A percentile compares a stretch with the other conserved stretches of the same genome.
These are phyloP conservation scores for Philaethria dido DNA, from an alignment of 2,888 invertebrate genomes.

Conservation along the genomic window DNA sequence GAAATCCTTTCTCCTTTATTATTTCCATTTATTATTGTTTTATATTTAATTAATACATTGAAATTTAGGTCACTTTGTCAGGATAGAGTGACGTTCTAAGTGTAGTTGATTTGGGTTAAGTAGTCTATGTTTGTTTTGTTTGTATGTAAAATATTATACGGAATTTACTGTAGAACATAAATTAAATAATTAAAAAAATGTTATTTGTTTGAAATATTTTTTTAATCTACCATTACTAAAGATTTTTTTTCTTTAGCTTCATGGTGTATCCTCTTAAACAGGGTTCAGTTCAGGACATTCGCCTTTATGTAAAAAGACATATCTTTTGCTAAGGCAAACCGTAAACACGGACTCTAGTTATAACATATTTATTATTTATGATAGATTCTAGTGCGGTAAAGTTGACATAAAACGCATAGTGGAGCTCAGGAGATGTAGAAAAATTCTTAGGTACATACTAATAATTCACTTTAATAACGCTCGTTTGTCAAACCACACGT, in stretches of 20 bases:
- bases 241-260: no score
- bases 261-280: no score
- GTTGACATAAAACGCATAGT: neutral
- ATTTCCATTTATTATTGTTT: neutral
- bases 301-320: no score
- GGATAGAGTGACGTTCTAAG: neutral
- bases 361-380: neutral
- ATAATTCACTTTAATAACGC: slow-evolving; percentile 21
- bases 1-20: neutral
- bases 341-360: no score
- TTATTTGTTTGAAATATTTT: no score
- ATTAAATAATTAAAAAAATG: no score
- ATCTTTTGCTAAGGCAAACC: no score
- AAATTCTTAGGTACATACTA: neutral
- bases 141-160: no score
- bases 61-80: neutral
- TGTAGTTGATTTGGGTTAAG: neutral
- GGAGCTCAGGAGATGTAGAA: neutral
- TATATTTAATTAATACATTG: neutral
- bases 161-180: no score
- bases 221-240: no score
- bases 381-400: neutral
- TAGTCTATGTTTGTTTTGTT: no score
- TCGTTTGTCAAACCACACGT: slow-evolving; percentile 8
- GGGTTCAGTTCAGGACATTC: no score